These are phyloP conservation scores for Strix uralensis DNA, from an alignment of 2,113 vertebrate species.

Conservation along the genomic window DNA sequence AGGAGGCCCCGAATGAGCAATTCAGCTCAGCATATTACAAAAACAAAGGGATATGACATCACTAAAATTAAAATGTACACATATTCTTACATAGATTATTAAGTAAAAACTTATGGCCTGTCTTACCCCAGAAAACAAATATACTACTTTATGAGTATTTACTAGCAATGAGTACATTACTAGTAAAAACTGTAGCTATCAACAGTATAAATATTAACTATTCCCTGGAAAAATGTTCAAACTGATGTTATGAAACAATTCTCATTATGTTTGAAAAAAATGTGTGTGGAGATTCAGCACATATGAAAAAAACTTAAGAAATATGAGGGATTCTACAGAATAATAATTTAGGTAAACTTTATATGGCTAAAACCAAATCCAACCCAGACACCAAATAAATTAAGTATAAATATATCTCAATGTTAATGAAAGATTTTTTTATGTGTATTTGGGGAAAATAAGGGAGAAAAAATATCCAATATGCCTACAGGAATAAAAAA, in stretches of 20 bases:
- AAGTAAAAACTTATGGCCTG: background rate
- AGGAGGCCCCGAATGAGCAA: background rate
- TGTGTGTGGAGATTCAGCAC: background rate
- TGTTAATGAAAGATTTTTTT: background rate
- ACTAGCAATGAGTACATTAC: background rate
- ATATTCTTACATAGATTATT: background rate
- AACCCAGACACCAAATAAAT: background rate
- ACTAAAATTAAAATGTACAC: background rate
- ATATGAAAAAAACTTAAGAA: background rate
- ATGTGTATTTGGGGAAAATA: background rate
- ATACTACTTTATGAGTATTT: background rate
- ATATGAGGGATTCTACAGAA: background rate
- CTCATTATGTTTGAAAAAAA: background rate
- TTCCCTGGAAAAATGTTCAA: background rate
- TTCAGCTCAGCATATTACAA: background rate
- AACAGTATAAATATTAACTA: background rate
- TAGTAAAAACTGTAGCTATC: background rate
- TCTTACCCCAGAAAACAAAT: background rate
- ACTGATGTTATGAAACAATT: background rate
- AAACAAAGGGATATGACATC: background rate
- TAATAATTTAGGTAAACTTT: background rate
- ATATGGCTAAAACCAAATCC: background rate
- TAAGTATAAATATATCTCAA: background rate
- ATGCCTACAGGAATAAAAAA: background rate
- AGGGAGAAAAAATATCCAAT: background rate